Percentiles rank a stretch among this genome's conserved stretches.
Conservation (phyloP, 2,888 invertebrate genomes). For the Nemotelus pantherinus region DNA sequence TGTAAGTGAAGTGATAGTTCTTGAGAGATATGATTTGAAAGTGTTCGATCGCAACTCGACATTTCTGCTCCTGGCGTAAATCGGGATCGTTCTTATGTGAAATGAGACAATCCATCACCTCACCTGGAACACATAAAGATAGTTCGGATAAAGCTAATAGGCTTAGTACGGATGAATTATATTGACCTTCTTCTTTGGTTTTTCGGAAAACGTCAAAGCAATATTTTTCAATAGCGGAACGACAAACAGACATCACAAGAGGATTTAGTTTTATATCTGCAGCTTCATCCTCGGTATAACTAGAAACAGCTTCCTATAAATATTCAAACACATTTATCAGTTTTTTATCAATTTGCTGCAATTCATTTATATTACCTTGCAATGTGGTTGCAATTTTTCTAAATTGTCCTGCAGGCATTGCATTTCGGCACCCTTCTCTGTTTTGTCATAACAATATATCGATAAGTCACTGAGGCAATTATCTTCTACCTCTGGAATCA, state of each 20-base stretch:
- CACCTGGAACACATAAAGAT: conserved; percentile 64
- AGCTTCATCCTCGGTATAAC: conserved; percentile 90
- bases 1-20: conserved; percentile 91
- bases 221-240: conserved; percentile 78
- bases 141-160: no score
- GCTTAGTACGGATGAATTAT: no score
- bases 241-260: conserved; percentile 83
- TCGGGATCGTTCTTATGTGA: conserved; percentile 88
- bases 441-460: conserved; percentile 82
- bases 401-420: conserved; percentile 88
- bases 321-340: background rate
- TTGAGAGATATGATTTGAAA: conserved; percentile 94
- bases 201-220: conserved; percentile 76
- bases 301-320: conserved; percentile 70
- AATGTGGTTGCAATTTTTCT: conserved; percentile 74
- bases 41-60: conserved; percentile 94
- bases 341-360: background rate
- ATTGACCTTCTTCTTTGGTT: conserved; percentile 75
- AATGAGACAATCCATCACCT: conserved; percentile 94
- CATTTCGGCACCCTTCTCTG: conserved; percentile 91
- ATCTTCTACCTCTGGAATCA: conserved; percentile 94
- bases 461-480: conserved; percentile 88
- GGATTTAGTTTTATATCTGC: conserved; percentile 91
- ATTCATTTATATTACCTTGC: conserved; percentile 67
- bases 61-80: conserved; percentile 81